Percentiles rank a stretch among this genome's conserved stretches.
Conservation (phyloP, 2,113 vertebrate genomes). For the Limnothrissa miodon region DNA sequence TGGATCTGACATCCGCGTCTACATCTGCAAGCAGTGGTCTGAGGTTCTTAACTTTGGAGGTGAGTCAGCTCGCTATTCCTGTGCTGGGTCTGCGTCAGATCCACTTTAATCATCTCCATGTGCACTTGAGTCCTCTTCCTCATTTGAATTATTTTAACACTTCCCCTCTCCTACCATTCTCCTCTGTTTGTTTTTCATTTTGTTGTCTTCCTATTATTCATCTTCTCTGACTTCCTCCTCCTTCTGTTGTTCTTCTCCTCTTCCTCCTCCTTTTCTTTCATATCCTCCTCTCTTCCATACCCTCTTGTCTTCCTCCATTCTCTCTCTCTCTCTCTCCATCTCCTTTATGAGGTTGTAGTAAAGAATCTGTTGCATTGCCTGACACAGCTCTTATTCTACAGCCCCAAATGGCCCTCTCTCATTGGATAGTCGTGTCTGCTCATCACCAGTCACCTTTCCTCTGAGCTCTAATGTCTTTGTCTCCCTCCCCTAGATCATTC, state of each 20-base stretch:
- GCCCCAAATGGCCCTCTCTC: too few relatives aligned
- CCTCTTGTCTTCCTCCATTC: too few relatives aligned
- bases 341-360: too few relatives aligned
- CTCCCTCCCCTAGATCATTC: conserved; percentile 78
- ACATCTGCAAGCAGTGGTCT: conserved; percentile 98
- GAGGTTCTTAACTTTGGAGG: conserved; percentile 97
- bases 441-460: too few relatives aligned
- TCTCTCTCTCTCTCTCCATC: neutral
- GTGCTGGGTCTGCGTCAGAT: neutral
- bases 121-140: neutral
- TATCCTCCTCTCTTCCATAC: neutral
- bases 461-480: neutral
- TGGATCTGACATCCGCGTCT: conserved; percentile 91
- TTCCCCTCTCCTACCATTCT: too few relatives aligned
- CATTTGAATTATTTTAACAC: too few relatives aligned
- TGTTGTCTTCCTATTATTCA: too few relatives aligned
- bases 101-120: neutral
- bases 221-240: too few relatives aligned
- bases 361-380: too few relatives aligned
- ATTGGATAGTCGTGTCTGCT: neutral
- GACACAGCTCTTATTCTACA: too few relatives aligned
- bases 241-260: too few relatives aligned
- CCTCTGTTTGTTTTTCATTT: too few relatives aligned
- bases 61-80: conserved; percentile 56
- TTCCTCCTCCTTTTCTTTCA: neutral